A percentile compares a stretch with the other conserved stretches of the same genome.
Evolutionary conservation across 2,797 vertebrate species (phyloP).

Genomic region (Allobates femoralis): DNA sequence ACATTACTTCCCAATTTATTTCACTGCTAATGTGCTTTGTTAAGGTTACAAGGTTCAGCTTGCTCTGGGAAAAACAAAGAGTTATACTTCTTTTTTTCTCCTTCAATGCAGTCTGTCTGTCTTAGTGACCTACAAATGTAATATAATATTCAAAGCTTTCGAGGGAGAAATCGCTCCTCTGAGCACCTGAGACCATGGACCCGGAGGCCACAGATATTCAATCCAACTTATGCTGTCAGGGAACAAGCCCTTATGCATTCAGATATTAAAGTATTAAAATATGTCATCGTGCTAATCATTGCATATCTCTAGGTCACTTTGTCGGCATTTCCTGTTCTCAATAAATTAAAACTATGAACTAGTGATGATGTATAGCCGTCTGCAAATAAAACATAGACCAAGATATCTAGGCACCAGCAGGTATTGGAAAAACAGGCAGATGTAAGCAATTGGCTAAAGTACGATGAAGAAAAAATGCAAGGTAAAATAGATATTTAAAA

Average conservation of each 20-base stretch:
- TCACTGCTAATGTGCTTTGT: slow-evolving; percentile 4
- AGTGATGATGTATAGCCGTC: slow-evolving; percentile 34
- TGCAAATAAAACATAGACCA: slow-evolving; percentile 30
- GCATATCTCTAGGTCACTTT: slow-evolving; percentile 58
- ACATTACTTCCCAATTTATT: slow-evolving; percentile 31
- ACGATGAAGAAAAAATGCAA: neutral
- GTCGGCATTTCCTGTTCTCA: slow-evolving; percentile 24
- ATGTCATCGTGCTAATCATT: slow-evolving; percentile 54
- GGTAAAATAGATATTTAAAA: slow-evolving; percentile 45
- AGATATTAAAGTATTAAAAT: slow-evolving; percentile 56
- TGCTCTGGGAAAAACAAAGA: slow-evolving; percentile 30
- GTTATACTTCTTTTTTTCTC: slow-evolving; percentile 1
- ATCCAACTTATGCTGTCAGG: slow-evolving; percentile 54
- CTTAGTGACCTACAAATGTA: slow-evolving; percentile 61
- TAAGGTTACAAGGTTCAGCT: slow-evolving; percentile 39
- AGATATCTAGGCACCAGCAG: slow-evolving; percentile 31
- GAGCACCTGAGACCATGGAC: slow-evolving; percentile 54
- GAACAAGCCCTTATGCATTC: slow-evolving; percentile 47
- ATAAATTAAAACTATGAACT: slow-evolving; percentile 55
- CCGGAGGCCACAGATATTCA: slow-evolving; percentile 53
- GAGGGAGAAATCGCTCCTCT: slow-evolving; percentile 40
- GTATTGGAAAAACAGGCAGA: slow-evolving; percentile 34
- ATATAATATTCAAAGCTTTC: slow-evolving; percentile 56
- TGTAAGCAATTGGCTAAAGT: slow-evolving; percentile 18
- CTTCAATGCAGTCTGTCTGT: slow-evolving; percentile 14